Base-by-base conservation (phyloP, 1,140 invertebrate genomes). In the Pachyrhynchus sulphureomaculatus region DNA sequence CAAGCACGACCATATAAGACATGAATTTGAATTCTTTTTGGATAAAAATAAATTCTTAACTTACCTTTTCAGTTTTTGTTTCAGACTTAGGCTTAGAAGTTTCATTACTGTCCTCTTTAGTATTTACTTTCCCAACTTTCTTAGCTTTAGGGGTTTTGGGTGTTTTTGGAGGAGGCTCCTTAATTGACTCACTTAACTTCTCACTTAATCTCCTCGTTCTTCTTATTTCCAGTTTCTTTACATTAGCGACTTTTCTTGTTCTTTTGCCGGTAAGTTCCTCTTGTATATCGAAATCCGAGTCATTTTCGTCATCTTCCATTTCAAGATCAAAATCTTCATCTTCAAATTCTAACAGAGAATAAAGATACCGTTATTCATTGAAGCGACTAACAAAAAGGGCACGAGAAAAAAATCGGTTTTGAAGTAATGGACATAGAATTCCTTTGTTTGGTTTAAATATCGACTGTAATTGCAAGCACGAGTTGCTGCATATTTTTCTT, bases 251-350 rank as follows among this genome's bases (percentile, higher is more conserved):
- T 17, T 44, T 51, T 51, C 59, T 68, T 13, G 21, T 37, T 56
- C 65, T 64, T 55, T 65, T 70, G 1, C 9, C 33, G n/a, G 39
- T 13, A 68, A 70, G 64, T 76, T 77, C 66, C 34, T 77, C 73
- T 54, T 77, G 72, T 2, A 74, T 53, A 58, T 78, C 72, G n/a
- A 72, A 74, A 34, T 79, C 77, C 9, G 70, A 72, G 61, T 70
- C 62, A 59, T 74, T 68, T 10, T 72, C 71, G 32, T 73, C 69
- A 45, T 69, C 65, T 34, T 67, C 62, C 32, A 59, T 49, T 33
- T 57, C 67, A 41, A 55, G 52, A 42, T 72, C 67, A 18, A 32
- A 60, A 55, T 69, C 51, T 34, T 48, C 62, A 24, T 65, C 49
- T 29, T 68, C 64, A 53, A 37, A 60, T 36, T 66, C 49, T 34